Conservation (phyloP, 2,797 vertebrate species). For the Perodicticus potto region DNA sequence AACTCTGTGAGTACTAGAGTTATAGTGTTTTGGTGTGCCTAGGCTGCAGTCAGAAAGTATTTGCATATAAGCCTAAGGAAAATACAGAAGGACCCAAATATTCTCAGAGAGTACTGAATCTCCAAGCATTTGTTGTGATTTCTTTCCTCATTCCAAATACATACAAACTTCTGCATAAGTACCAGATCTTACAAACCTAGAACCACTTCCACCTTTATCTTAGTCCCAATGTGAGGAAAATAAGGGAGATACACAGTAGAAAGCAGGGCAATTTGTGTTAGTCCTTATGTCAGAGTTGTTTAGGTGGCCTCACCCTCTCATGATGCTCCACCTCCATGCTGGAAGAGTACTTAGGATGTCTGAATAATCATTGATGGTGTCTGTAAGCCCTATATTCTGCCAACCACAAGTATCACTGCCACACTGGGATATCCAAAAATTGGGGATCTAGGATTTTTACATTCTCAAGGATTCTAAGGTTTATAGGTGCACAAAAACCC, state of each 20-base stretch:
- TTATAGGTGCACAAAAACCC: background rate
- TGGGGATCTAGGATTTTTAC: background rate
- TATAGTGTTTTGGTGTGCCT: background rate
- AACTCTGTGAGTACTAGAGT: background rate
- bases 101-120: conserved; percentile 8
- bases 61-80: background rate
- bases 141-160: conserved; percentile 44
- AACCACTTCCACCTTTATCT: background rate
- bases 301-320: background rate
- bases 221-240: background rate
- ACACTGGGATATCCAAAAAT: background rate
- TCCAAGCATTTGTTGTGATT: background rate
- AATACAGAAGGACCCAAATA: background rate
- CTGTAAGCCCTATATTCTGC: background rate
- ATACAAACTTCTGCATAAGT: background rate
- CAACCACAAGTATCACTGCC: background rate
- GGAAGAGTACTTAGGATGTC: background rate
- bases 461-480: background rate
- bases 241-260: background rate
- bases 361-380: background rate
- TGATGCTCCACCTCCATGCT: background rate
- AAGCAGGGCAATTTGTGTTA: background rate
- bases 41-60: background rate
- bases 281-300: background rate
- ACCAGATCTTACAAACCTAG: background rate